phyloP scores from a whole-genome alignment of 2,888 invertebrate species.

The Chrysina gloriosa region DNA sequence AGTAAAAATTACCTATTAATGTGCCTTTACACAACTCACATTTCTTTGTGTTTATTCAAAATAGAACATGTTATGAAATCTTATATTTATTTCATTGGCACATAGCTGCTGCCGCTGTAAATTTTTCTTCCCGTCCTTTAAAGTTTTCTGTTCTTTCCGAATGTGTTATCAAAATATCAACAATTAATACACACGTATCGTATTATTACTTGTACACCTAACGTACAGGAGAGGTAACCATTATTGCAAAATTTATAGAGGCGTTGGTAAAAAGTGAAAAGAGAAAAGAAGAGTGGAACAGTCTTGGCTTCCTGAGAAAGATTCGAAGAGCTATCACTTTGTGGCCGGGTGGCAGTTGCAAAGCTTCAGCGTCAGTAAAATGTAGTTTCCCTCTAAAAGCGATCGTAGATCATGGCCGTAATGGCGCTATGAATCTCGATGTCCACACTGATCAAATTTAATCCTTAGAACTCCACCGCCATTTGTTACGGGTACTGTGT shows the following conservation, averaged over 20 bases:
- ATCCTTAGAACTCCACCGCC: constrained; percentile 63
- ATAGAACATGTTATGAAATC: too few species aligned
- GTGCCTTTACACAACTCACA: too few species aligned
- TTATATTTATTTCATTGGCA: too few species aligned
- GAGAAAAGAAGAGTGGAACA: constrained; percentile 34
- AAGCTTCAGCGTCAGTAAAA: constrained; percentile 53
- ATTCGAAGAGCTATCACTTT: constrained; percentile 51
- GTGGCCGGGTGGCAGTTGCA: constrained; percentile 52
- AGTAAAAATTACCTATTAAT: too few species aligned
- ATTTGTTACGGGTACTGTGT: constrained; percentile 55
- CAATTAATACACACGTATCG: constrained; percentile 15
- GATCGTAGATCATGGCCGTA: constrained; percentile 65
- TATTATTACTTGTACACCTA: not conserved
- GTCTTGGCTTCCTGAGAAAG: constrained; percentile 27
- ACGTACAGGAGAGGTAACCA: constrained; percentile 18
- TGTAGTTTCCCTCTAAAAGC: constrained; percentile 62
- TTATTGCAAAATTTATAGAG: constrained; percentile 41
- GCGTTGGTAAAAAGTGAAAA: constrained; percentile 41
- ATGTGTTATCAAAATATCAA: constrained; percentile 10
- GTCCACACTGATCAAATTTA: constrained; percentile 68
- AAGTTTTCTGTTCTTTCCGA: not conserved
- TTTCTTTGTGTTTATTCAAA: too few species aligned
- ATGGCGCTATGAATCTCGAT: constrained; percentile 68
- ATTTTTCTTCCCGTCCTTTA: too few species aligned
- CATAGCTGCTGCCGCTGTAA: too few species aligned